Conservation (phyloP, 2,888 invertebrate species). For the Cheilosia grossa region DNA sequence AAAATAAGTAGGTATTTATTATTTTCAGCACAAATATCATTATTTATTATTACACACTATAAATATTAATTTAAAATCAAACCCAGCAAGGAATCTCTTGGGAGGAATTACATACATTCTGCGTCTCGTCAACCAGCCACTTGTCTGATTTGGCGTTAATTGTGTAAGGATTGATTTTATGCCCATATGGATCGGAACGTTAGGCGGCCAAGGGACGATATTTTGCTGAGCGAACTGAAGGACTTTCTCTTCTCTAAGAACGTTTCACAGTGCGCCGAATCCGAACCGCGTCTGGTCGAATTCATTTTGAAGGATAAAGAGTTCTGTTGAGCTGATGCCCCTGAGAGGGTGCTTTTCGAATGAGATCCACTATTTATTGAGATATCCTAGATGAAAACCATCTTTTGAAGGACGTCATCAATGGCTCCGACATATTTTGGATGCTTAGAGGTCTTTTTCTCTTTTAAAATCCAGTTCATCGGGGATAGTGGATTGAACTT, state of each 20-base stretch:
- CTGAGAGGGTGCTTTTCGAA: not conserved
- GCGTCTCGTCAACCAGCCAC: constrained; percentile 72
- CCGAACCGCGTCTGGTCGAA: constrained; percentile 33
- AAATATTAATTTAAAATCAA: constrained; percentile 38
- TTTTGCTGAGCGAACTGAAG: constrained; percentile 37
- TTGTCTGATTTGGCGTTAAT: constrained; percentile 75
- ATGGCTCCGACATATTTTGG: not conserved
- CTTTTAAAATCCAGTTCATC: constrained; percentile 31
- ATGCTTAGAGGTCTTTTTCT: constrained; percentile 3
- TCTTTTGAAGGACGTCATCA: too few species aligned
- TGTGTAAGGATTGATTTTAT: constrained; percentile 74
- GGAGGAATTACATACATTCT: constrained; percentile 66
- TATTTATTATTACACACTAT: not conserved
- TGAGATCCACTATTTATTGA: not conserved
- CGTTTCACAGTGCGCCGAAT: constrained; percentile 35
- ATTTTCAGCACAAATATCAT: not conserved
- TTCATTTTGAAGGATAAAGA: constrained; percentile 18
- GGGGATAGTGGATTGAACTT: too few species aligned
- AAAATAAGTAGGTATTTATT: not conserved
- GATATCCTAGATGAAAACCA: constrained; percentile 14
- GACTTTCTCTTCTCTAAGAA: constrained; percentile 20
- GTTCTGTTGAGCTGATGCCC: not conserved
- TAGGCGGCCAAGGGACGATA: constrained; percentile 47
- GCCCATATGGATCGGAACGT: constrained; percentile 67
- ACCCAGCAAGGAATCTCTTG: constrained; percentile 49